Conservation (phyloP, 2,888 invertebrate genomes). For the Pterostichus niger region DNA sequence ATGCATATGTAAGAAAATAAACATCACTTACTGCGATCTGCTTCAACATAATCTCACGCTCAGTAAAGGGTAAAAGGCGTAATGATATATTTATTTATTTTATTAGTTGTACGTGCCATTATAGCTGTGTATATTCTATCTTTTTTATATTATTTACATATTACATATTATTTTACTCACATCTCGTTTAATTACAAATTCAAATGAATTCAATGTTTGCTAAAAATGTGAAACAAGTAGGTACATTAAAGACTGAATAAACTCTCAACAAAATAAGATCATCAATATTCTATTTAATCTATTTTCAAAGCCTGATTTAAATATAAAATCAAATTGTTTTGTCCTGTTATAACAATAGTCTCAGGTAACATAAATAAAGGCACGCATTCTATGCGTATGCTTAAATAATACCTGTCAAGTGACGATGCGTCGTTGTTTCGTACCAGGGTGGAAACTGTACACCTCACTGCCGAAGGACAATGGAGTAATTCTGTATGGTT, state of each 20-base stretch:
- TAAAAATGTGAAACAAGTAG: background rate
- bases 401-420: conserved; percentile 52
- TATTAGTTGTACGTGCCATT: too few species aligned
- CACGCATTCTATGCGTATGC: conserved; percentile 12
- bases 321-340: conserved; percentile 12
- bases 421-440: conserved; percentile 43
- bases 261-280: background rate
- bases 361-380: conserved; percentile 50
- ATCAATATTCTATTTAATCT: conserved; percentile 39
- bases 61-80: too few species aligned
- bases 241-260: background rate
- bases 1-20: too few species aligned
- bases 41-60: too few species aligned
- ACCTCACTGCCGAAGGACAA: conserved; percentile 40
- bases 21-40: too few species aligned
- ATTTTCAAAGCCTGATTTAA: conserved; percentile 18
- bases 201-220: background rate
- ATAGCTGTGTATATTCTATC: too few species aligned
- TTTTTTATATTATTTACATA: too few species aligned
- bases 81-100: too few species aligned
- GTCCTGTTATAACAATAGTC: conserved; percentile 17
- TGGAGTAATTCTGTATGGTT: conserved; percentile 53
- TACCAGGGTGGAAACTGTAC: conserved; percentile 55
- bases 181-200: background rate
- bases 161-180: too few species aligned